phyloP scores from a whole-genome alignment of 1,140 invertebrate genomes.

The Lucilia cuprina region DNA sequence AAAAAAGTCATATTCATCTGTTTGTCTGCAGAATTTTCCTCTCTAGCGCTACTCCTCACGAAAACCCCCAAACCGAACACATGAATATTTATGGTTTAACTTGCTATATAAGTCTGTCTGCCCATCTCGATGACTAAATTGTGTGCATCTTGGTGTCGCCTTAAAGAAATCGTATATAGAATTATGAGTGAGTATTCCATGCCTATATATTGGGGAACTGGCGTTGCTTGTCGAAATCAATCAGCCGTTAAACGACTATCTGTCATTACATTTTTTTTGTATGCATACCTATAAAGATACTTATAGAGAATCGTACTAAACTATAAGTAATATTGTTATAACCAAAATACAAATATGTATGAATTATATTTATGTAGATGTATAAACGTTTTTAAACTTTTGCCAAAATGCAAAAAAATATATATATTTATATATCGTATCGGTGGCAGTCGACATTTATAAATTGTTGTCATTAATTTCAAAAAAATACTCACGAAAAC shows the following conservation, averaged over 20 bases:
- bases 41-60: background rate
- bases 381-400: background rate
- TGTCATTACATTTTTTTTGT: background rate
- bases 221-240: conserved; percentile 23
- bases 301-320: background rate
- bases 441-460: conserved; percentile 31
- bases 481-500: conserved; percentile 18
- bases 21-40: background rate
- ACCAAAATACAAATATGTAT: background rate
- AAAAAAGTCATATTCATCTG: background rate
- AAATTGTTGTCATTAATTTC: conserved; percentile 19
- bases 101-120: background rate
- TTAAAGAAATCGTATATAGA: background rate
- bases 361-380: background rate
- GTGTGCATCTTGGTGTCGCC: background rate
- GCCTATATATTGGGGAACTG: background rate
- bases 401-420: background rate
- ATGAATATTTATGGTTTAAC: conserved; percentile 18
- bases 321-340: background rate
- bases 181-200: background rate
- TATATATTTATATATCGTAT: background rate
- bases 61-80: background rate
- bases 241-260: conserved; percentile 24
- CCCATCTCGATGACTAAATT: background rate
- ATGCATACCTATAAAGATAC: too few species aligned